These are phyloP conservation scores for Bhutanitis thaidina DNA, from an alignment of 2,888 invertebrate species.

Conservation along the genomic window DNA sequence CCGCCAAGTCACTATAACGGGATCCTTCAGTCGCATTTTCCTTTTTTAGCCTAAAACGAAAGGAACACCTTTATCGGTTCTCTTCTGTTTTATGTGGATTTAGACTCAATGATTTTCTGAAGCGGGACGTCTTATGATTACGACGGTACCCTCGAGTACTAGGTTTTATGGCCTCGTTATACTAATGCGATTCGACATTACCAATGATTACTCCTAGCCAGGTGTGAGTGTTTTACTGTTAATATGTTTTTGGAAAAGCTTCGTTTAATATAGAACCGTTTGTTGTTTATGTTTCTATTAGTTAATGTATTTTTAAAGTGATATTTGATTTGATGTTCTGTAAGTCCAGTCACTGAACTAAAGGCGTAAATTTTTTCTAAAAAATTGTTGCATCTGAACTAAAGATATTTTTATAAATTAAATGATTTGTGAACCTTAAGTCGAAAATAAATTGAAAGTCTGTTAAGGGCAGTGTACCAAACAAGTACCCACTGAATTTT, in stretches of 20 bases:
- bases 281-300: not conserved
- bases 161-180: constrained; percentile 10
- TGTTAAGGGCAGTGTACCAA: no score
- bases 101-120: constrained; percentile 8
- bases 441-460: no score
- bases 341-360: not conserved
- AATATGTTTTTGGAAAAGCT: not conserved
- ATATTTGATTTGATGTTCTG: not conserved
- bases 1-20: constrained; percentile 47
- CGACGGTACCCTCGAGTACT: not conserved
- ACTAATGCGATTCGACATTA: constrained; percentile 7
- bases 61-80: constrained; percentile 13
- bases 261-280: not conserved
- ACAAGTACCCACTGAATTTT: no score
- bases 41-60: constrained; percentile 8
- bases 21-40: constrained; percentile 27
- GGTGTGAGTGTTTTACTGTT: not conserved
- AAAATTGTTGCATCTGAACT: no score
- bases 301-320: not conserved
- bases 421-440: no score
- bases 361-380: no score
- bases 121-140: constrained; percentile 9
- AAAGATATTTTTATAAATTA: no score
- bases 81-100: constrained; percentile 8
- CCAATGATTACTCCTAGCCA: constrained; percentile 2